Base-by-base conservation (phyloP, 2,113 vertebrate genomes). In the Phyllopteryx taeniolatus region DNA sequence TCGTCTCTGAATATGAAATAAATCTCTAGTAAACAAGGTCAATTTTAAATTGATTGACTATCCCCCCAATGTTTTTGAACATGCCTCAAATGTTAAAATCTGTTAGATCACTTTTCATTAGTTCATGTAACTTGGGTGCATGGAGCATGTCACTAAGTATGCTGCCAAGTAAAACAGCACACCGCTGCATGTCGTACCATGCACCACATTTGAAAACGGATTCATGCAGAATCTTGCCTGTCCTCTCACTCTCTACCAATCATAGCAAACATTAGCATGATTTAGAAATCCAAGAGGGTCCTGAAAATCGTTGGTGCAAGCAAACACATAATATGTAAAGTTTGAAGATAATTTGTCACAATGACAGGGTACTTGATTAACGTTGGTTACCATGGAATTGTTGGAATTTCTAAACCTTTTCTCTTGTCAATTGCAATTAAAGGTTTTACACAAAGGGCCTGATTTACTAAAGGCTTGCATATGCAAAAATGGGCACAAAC, bases 141-240 rank as follows among this genome's bases (percentile, higher is more conserved):
- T 75, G 74, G 20, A 42, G 74, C 63, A 71, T 13, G 72, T 63
- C 66, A 42, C n/a, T 71, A 71, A 54, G 65, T 75, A 68, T 51
- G 1, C 60, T 72, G 64, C 69, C 46, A 74, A 60, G 59, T 65
- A 35, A 39, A 69, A 73, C 67, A 61, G 65, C 72, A 57, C 10
- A 17, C 51, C 76, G 42, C 53, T 76, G 72, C 64, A 9, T 53
- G 72, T 78, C 49, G 35, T 22, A 13, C 67, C 75, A 70, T 81
- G 68, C 63, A 68, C 49, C 60, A 56, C 43, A 42, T 60, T 51
- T 71, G 47, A 59, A 64, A 63, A n/a, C 35, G 15, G 20, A 27
- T 19, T 51, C 79, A 68, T 81, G 73, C 72, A 74, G 70, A 35
- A 63, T 77, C 78, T 80, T 84, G 76, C 59, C 75, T 78, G 14